Evolutionary conservation across 2,888 invertebrate species (phyloP), one percentile per base, ranked within the genome.

Genomic region (Heliconius ismenius): DNA sequence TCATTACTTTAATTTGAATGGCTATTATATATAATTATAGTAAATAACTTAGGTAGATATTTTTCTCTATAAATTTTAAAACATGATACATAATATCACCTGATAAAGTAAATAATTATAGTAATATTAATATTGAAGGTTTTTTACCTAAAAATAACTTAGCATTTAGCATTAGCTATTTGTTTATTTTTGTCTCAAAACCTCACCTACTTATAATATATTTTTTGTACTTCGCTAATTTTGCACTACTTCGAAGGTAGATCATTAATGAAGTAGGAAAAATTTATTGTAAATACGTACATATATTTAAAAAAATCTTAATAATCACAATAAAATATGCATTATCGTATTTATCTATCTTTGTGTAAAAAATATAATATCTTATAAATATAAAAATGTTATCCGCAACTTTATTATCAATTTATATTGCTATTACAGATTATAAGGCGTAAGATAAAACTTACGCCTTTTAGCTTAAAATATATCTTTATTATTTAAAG

Each of bases 1-100:
- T 67, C 67, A 67, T 67, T 67, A 67, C 24, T 67, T 43, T 24
- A 67, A 67, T 67, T 67, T 67, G 13, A 67, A 43, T 67, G 24
- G 24, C 43, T 67, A 43, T 65, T 39, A 65, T 67, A 24, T 67
- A 43, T 26, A 1, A 43, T 43, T 67, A 67, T 43, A 24, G 65
- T n/a, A 39, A 43, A 67, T 9, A 36, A 24, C 13, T 65, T 65
- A 18, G 24, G n/a, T n/a, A 64, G 32, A 10, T 32, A 64, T 58
- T 58, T 58, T 58, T n/a, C 21, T 36, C n/a, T 65, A 32, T 36
- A 62, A 62, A 62, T 1, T 58, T n/a, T 28, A 62, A 62, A 62
- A 62, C 26, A 26, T 6, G 62, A 28, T 62, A 26, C 62, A 43
- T 43, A 39, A 60, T 60, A 26, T 62, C 13, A 26, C 62, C 7